Evolutionary conservation across 2,888 invertebrate species (phyloP).

Genomic region (Oscheius sp.): DNA sequence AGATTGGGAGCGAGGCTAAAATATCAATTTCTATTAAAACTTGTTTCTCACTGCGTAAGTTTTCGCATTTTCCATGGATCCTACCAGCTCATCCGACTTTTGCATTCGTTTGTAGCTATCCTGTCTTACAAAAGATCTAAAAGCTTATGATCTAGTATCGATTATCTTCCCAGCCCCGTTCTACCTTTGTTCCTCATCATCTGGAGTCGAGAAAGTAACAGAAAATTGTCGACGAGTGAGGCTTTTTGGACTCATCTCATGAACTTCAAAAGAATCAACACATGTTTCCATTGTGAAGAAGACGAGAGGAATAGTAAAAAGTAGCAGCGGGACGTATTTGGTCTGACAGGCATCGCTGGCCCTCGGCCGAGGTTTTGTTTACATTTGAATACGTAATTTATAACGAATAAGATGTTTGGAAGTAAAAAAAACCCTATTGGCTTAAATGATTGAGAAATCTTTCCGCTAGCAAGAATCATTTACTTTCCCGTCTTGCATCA

Average conservation of each 20-base stretch:
- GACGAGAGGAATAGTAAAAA: neutral
- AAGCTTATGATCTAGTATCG: slow-evolving; percentile 1
- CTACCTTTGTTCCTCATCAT: slow-evolving; percentile 14
- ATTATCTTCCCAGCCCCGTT: neutral
- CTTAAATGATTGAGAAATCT: too few relatives aligned
- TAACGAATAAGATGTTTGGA: neutral
- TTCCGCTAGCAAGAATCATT: neutral
- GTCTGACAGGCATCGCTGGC: slow-evolving; percentile 12
- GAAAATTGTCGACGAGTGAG: slow-evolving; percentile 4
- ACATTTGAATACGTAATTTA: neutral
- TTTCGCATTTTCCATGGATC: slow-evolving; percentile 26
- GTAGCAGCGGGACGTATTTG: slow-evolving; percentile 15
- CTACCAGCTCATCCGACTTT: slow-evolving; percentile 36
- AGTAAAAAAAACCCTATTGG: neutral
- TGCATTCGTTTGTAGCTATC: slow-evolving; percentile 68
- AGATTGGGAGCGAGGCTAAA: slow-evolving; percentile 51
- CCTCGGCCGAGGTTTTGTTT: neutral
- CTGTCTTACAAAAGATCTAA: slow-evolving; percentile 65
- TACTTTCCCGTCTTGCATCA: neutral
- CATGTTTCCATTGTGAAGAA: neutral
- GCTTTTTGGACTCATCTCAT: neutral
- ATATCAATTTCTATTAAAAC: neutral
- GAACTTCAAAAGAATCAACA: neutral
- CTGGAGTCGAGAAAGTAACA: slow-evolving; percentile 11
- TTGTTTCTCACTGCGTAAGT: slow-evolving; percentile 12